Percentiles rank a stretch among this genome's conserved stretches.
phyloP scores from a whole-genome alignment of 2,113 vertebrate genomes.

The Murina feae region DNA sequence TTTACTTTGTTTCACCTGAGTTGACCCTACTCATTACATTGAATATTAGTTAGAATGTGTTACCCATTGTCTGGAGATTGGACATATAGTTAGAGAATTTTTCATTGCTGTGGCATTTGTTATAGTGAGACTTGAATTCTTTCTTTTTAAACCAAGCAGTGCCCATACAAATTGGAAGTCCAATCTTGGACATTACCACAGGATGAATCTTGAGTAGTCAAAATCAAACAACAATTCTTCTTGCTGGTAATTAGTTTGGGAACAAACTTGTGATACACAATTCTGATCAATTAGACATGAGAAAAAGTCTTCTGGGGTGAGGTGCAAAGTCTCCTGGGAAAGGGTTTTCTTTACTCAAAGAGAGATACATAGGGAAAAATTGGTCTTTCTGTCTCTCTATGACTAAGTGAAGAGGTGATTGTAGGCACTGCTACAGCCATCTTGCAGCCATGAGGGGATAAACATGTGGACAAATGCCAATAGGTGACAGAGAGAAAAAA shows the following conservation, averaged over 20 bases:
- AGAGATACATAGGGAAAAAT: neutral
- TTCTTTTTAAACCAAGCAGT: neutral
- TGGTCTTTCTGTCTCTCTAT: neutral
- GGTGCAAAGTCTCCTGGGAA: neutral
- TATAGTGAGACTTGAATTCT: slow-evolving; percentile 28
- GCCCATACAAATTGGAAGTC: neutral
- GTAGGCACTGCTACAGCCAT: neutral
- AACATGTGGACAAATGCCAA: neutral
- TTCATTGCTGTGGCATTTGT: slow-evolving; percentile 21
- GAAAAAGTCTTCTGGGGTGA: neutral
- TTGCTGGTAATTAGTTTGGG: neutral
- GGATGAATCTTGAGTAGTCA: neutral
- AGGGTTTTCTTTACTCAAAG: neutral
- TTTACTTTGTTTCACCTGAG: slow-evolving; percentile 5
- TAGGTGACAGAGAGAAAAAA: neutral
- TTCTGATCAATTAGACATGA: neutral
- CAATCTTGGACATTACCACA: neutral
- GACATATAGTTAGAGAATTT: slow-evolving; percentile 16
- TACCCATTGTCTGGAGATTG: slow-evolving; percentile 33
- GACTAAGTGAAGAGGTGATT: neutral
- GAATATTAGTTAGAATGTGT: slow-evolving; percentile 27
- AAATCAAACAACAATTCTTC: neutral
- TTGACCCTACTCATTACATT: neutral
- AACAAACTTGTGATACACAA: neutral
- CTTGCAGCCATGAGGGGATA: neutral